Evolutionary conservation across 2,888 invertebrate genomes (phyloP), one percentile per base, ranked within the genome.

Genomic region (Ochropacha duplaris): DNA sequence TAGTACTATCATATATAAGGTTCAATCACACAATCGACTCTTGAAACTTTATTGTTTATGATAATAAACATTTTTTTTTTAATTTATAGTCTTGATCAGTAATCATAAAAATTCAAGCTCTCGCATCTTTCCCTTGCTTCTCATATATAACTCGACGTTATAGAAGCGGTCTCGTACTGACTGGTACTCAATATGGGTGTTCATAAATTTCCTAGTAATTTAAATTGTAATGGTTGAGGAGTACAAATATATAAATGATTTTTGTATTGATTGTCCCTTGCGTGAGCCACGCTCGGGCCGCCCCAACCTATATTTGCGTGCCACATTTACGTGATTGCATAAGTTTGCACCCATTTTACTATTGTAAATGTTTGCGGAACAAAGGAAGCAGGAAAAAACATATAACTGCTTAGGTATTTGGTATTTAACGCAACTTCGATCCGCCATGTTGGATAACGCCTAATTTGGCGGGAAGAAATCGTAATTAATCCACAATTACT

Each of bases 301-400:
- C 58, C 44, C 54, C 31, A 57, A 49, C 54, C 55, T 36, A 55
- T 56, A 63, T 72, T 76, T 68, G 86, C 88, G 86, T 87, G 87
- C 66, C 64, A 64, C 74, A 80, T 81, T 77, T 73, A 76, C 78
- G 72, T 74, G 68, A 71, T 86, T 87, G 74, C 80, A 72, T 81
- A 85, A 84, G 73, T 64, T 57, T 54, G 49, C 61, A 68, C 57
- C 62, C 61, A 56, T 66, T 63, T 65, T 68, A 69, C 71, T 50
- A 69, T 64, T 66, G 62, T 54, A 58, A 61, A 58, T 72, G 16
- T 31, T 31, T 31, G 76, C 79, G 85, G 84, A 80, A 84, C 68
- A 78, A 68, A 81, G 88, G 90, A 90, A 90, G 69, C 67, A 81
- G 85, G 88, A 83, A 88, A 75, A 63, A 58, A n/a, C n/a, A n/a